Percentiles rank a stretch among this genome's conserved stretches.
phyloP scores from a whole-genome alignment of 2,888 invertebrate species.

The Pammene fasciana region DNA sequence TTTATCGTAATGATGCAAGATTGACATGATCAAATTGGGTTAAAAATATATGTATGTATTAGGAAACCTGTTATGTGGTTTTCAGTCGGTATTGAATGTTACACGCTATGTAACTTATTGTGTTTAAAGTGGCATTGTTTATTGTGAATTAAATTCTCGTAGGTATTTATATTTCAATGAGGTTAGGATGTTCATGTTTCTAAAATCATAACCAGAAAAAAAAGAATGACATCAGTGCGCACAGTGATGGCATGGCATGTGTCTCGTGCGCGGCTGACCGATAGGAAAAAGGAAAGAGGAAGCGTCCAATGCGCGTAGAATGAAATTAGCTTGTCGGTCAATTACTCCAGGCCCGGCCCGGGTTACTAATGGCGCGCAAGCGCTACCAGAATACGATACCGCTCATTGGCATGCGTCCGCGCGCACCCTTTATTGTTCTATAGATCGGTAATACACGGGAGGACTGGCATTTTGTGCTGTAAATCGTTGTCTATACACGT shows the following conservation, averaged over 20 bases:
- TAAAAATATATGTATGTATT: no score
- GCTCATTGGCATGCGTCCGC: slow-evolving; percentile 76
- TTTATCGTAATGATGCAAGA: no score
- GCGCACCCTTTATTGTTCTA: slow-evolving; percentile 81
- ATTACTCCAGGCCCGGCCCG: slow-evolving; percentile 76
- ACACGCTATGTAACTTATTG: no score
- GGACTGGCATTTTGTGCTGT: slow-evolving; percentile 82
- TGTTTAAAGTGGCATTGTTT: no score
- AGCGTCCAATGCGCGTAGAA: slow-evolving; percentile 79
- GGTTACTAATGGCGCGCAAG: slow-evolving; percentile 78
- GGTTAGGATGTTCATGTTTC: neutral
- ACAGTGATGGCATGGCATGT: slow-evolving; percentile 52
- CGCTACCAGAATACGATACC: slow-evolving; percentile 74
- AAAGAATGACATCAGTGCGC: slow-evolving; percentile 45
- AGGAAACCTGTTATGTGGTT: no score
- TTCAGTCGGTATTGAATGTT: no score
- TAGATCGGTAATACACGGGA: slow-evolving; percentile 82
- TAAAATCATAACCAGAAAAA: slow-evolving; percentile 1
- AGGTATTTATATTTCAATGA: neutral
- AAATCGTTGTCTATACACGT: slow-evolving; percentile 82
- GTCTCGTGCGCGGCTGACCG: slow-evolving; percentile 76
- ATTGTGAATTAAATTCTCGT: no score
- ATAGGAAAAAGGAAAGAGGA: slow-evolving; percentile 84
- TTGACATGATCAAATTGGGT: no score
- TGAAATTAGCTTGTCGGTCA: slow-evolving; percentile 81